Evolutionary conservation across 53 echinoderm and acorn worm genomes (phyloP).

Genomic region (Echinarachnius parma): DNA sequence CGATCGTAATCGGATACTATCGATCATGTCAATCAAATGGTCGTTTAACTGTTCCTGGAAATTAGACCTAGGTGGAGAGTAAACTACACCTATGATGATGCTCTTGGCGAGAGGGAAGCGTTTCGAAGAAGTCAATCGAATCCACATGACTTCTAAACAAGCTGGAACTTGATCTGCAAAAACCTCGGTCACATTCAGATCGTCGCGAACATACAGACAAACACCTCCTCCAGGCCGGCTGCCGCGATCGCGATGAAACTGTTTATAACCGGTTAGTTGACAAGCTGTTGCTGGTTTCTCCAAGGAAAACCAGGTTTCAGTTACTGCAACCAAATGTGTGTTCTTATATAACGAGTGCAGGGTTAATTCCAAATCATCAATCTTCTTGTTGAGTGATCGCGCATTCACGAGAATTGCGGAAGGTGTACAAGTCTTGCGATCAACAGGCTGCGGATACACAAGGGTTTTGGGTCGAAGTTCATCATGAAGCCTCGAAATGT

Average conservation of each 20-base stretch:
- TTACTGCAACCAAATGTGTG: conserved; percentile 31
- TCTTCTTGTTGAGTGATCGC: too few relatives aligned
- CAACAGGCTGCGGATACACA: not conserved
- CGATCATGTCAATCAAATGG: conserved; percentile 28
- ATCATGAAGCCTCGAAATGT: too few relatives aligned
- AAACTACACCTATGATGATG: conserved; percentile 24
- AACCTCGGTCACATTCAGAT: not conserved
- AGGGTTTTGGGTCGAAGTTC: not conserved
- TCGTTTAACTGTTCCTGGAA: not conserved
- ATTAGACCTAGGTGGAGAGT: conserved; percentile 33
- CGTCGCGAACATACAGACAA: conserved; percentile 2
- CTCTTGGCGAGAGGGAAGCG: not conserved
- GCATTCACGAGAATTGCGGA: too few relatives aligned
- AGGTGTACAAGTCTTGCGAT: too few relatives aligned
- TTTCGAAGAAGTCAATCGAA: conserved; percentile 1
- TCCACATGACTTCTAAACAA: conserved; percentile 24
- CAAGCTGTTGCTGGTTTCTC: not conserved
- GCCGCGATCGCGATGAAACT: conserved; percentile 11
- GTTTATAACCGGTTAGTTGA: not conserved
- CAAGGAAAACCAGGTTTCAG: conserved; percentile 38
- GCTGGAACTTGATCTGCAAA: not conserved
- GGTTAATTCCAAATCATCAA: conserved; percentile 15
- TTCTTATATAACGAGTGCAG: not conserved
- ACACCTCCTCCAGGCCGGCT: not conserved
- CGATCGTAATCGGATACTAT: conserved; percentile 2